Evolutionary conservation across 2,113 vertebrate species (phyloP), one percentile per base, ranked within the genome.

Genomic region (Cheilinus undulatus): DNA sequence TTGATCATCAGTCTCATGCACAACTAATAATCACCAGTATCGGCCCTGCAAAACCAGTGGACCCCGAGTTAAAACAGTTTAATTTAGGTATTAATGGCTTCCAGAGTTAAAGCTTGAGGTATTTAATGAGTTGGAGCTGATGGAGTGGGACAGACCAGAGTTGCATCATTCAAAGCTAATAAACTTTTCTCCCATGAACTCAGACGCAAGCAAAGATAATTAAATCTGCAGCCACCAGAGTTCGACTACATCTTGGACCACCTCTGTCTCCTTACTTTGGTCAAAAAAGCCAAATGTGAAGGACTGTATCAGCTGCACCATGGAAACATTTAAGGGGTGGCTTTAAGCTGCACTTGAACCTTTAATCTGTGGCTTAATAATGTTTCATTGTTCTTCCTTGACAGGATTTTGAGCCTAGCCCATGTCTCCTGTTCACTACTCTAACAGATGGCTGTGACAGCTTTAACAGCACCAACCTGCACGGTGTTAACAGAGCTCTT

Each of bases 211-310:
- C 24, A 54, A 40, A 27, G 36, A 4, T 23, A 15, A 22, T 7
- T n/a, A 61, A 23, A 69, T 9, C 5, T n/a, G 11, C 59, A 59
- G 59, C 36, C 40, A 52, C 15, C 28, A 60, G 9, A 65, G 26
- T 30, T 27, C 63, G 40, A 24, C 34, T 15, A 22, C 27, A 7
- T 28, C 22, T n/a, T n/a, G n/a, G n/a, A n/a, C n/a, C n/a, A n/a
- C n/a, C n/a, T 48, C 7, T 50, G 57, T 71, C 4, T 30, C 32
- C 71, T 85, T 73, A 72, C 72, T 67, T 74, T 75, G 9, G 79
- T 58, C 34, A 23, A 64, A 75, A 14, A 26, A 52, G 60, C 56
- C 13, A 54, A 72, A 38, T 46, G 34, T 24, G 15, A n/a, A n/a
- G n/a, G n/a, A 27, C 23, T 17, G 60, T 11, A 1, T 24, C 51